A percentile compares a stretch with the other conserved stretches of the same genome.
Conservation (phyloP, 2,888 invertebrate species). For the Augochlorella aurata region DNA sequence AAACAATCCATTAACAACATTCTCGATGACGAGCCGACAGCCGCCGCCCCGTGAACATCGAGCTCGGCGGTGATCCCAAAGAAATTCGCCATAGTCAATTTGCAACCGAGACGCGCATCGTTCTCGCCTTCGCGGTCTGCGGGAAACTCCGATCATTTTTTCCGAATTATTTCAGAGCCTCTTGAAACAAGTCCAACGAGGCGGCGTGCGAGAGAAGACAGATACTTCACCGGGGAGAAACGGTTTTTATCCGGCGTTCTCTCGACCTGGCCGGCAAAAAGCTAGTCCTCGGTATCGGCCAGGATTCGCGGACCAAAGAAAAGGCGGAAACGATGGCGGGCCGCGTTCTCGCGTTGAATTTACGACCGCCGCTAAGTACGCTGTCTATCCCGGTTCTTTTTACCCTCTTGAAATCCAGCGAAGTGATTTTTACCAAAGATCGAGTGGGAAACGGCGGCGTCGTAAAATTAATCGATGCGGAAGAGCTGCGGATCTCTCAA, state of each 20-base stretch:
- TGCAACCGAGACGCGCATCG: no score
- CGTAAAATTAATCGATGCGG: constrained; percentile 36
- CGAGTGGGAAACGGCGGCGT: constrained; percentile 9
- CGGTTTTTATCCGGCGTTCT: constrained; percentile 29
- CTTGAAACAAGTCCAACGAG: constrained; percentile 17
- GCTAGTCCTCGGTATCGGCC: constrained; percentile 37
- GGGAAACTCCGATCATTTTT: constrained; percentile 4
- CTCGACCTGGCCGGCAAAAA: constrained; percentile 19
- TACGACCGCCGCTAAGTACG: constrained; percentile 41
- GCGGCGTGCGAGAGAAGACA: constrained; percentile 16
- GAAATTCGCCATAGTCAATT: background rate
- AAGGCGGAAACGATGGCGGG: constrained; percentile 35
- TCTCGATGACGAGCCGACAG: constrained; percentile 25
- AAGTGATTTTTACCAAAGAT: constrained; percentile 40
- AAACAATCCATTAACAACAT: constrained; percentile 53
- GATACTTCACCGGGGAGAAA: constrained; percentile 25
- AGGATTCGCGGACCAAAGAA: constrained; percentile 39
- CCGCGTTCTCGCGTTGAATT: constrained; percentile 38
- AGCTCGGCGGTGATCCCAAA: background rate
- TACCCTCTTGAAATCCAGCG: constrained; percentile 23
- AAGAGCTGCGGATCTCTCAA: constrained; percentile 3
- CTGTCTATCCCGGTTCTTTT: constrained; percentile 25
- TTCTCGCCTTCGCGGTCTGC: constrained; percentile 12
- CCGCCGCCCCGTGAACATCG: constrained; percentile 9
- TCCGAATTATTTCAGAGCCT: constrained; percentile 55